Evolutionary conservation across 2,888 invertebrate species (phyloP).

Genomic region (Idaea straminata): DNA sequence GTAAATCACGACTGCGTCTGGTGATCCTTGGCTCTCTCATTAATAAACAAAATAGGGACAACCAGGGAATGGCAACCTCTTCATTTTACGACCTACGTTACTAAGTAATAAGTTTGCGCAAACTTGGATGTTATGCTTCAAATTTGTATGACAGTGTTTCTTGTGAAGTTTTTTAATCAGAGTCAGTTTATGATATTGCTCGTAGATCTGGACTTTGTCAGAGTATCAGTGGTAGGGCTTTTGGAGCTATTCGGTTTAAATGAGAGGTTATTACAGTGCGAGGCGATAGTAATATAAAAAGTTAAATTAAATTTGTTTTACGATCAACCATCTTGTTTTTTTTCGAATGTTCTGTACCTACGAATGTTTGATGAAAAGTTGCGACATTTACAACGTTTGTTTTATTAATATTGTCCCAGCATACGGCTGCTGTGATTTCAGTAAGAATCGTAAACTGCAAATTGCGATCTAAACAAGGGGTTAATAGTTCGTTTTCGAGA

Average conservation of each 20-base stretch:
- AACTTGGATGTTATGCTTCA: constrained; percentile 8
- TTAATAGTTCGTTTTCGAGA: constrained; percentile 30
- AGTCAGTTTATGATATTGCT: constrained; percentile 1
- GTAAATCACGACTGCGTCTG: constrained; percentile 14
- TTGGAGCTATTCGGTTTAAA: background rate
- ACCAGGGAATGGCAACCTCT: constrained; percentile 7
- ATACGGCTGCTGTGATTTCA: too few relatives aligned
- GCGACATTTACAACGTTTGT: background rate
- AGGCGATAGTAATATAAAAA: background rate
- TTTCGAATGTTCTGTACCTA: background rate
- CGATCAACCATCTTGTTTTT: background rate
- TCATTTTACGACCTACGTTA: constrained; percentile 14
- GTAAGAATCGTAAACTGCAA: constrained; percentile 6
- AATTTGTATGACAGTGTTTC: constrained; percentile 4
- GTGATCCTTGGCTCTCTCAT: constrained; percentile 12
- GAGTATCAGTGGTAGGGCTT: background rate
- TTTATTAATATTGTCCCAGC: background rate
- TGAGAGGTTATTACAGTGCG: background rate
- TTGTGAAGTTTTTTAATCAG: constrained; percentile 4
- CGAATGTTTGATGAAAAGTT: background rate
- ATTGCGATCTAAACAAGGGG: constrained; percentile 21
- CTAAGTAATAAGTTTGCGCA: constrained; percentile 17
- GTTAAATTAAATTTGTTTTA: constrained; percentile 1
- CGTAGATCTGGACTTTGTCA: background rate
- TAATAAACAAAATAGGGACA: constrained; percentile 19